phyloP scores from a whole-genome alignment of 2,113 vertebrate species.

The Leucoraja erinaceus region DNA sequence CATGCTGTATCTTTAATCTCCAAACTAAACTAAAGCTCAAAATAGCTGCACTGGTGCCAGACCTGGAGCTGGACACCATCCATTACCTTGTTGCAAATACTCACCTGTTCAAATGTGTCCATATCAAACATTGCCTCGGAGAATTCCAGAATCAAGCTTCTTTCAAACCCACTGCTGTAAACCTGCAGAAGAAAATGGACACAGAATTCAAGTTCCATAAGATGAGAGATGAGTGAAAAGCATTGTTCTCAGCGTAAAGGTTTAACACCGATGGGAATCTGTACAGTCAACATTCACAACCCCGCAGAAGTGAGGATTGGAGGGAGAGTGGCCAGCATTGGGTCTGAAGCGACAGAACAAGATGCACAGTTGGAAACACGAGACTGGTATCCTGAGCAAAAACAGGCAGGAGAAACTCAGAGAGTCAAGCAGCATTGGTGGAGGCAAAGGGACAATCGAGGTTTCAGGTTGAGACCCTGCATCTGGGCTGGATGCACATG shows the following conservation, averaged over 20 bases:
- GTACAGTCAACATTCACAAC: background rate
- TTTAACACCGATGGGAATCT: background rate
- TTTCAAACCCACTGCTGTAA: conserved; percentile 66
- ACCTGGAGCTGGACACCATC: too few species aligned
- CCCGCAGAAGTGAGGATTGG: background rate
- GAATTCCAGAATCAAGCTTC: conserved; percentile 69
- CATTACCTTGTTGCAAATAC: background rate
- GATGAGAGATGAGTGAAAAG: background rate
- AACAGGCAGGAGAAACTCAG: too few species aligned
- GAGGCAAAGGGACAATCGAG: too few species aligned
- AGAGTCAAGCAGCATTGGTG: too few species aligned
- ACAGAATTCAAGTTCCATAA: background rate
- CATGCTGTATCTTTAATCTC: too few species aligned
- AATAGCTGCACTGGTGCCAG: too few species aligned
- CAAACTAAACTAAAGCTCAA: too few species aligned
- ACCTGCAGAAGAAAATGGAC: conserved; percentile 54
- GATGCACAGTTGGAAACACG: background rate
- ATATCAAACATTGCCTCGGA: conserved; percentile 80
- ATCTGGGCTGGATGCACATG: too few species aligned
- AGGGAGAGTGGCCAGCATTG: background rate
- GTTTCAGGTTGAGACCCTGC: too few species aligned
- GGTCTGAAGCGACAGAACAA: background rate
- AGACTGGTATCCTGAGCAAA: too few species aligned
- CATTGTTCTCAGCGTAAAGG: background rate
- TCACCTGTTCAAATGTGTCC: conserved; percentile 86